phyloP scores from a whole-genome alignment of 2,797 vertebrate genomes.

The Pelodytes ibericus region DNA sequence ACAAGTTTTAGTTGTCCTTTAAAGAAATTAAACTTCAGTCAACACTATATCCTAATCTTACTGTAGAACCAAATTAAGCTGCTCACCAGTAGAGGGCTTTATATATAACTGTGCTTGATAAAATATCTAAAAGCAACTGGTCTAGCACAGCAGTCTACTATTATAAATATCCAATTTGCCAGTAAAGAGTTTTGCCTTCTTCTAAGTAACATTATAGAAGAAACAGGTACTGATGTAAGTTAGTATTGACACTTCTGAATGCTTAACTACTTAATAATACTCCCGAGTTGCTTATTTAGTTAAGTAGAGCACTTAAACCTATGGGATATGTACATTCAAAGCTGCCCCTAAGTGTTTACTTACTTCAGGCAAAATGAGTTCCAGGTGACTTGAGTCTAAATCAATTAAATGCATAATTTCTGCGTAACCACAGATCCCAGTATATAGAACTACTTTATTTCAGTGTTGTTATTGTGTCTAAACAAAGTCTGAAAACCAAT shows the following conservation, averaged over 20 bases:
- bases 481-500: neutral
- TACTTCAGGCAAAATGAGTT: neutral
- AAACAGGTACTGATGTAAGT: neutral
- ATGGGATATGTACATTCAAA: slow-evolving; percentile 8
- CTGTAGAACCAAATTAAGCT: no score
- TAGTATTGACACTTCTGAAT: neutral
- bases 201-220: neutral
- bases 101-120: neutral
- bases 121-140: neutral
- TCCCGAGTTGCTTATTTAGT: neutral
- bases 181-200: neutral
- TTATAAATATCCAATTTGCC: neutral
- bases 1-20: no score
- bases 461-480: neutral
- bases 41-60: no score
- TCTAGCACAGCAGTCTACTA: neutral
- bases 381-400: slow-evolving; percentile 14
- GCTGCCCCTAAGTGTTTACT: slow-evolving; percentile 8
- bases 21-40: no score
- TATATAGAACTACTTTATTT: neutral
- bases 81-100: neutral
- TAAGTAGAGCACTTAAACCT: neutral
- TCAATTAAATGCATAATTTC: neutral
- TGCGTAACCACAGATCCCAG: slow-evolving; percentile 1
- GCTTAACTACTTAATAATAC: neutral